Conservation (phyloP, 2,888 invertebrate species). For the Agrotis ipsilon region DNA sequence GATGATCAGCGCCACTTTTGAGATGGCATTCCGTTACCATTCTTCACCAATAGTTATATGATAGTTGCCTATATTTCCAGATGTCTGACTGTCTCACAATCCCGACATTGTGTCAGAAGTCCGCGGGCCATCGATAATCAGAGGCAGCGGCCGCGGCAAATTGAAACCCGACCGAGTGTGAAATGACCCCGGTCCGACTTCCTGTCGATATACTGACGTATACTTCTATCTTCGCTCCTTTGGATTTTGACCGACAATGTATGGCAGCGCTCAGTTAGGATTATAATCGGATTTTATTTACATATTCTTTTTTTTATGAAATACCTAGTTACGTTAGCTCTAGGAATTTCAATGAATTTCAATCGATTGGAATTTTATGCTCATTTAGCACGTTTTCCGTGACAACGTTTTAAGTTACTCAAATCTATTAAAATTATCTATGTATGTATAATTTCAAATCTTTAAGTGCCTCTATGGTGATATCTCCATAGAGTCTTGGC, state of each 20-base stretch:
- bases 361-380: too few species aligned
- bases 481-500: too few species aligned
- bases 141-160: slow-evolving; percentile 82
- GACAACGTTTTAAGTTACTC: too few species aligned
- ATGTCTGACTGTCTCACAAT: slow-evolving; percentile 27
- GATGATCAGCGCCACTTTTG: neutral
- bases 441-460: too few species aligned
- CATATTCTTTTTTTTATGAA: neutral
- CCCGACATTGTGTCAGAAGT: slow-evolving; percentile 55
- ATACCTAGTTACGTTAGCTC: too few species aligned
- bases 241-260: slow-evolving; percentile 32
- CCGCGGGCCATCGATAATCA: slow-evolving; percentile 82
- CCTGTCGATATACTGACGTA: slow-evolving; percentile 78
- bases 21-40: neutral
- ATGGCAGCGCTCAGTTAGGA: neutral
- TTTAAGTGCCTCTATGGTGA: too few species aligned
- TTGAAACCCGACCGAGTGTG: slow-evolving; percentile 89
- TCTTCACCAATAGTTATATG: neutral
- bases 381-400: too few species aligned
- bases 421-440: too few species aligned
- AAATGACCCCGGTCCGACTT: slow-evolving; percentile 86
- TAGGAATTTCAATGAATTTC: too few species aligned
- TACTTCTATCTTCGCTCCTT: slow-evolving; percentile 65
- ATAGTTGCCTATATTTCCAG: slow-evolving; percentile 14
- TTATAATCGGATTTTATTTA: neutral